Base-by-base conservation (phyloP, 2,888 invertebrate species). In the Chrysotoxum bicinctum region DNA sequence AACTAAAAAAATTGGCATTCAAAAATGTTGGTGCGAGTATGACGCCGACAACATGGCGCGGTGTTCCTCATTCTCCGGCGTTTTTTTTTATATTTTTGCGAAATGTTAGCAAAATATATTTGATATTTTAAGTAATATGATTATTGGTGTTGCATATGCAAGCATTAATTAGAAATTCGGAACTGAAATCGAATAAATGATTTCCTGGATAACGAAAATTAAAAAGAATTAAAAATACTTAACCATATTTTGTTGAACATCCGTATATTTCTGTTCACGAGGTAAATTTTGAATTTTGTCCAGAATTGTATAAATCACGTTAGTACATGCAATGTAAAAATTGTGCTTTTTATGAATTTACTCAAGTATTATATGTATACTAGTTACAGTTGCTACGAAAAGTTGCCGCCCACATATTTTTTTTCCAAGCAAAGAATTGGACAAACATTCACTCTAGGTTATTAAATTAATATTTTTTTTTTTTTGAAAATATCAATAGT, bases 1-100 rank as follows among this genome's bases (percentile, higher is more conserved):
- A n/a, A 43, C 19, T 32, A 54, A 37, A 76, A 78, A 23, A 12
- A 52, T 80, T 62, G 56, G 70, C 54, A 35, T 66, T 73, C 64
- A 48, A 68, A 87, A 83, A 75, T 73, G 23, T 54, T 73, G 85
- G 83, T 87, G 85, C 84, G 82, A 72, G 87, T 87, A 87, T 88
- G 89, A 89, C 88, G 89, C 89, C 88, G 88, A 89, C 89, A 89
- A 89, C 89, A 89, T 89, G 89, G 89, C 89, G 89, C 88, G 88
- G 85, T 82, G 56, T 62, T 76, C 62, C 58, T 79, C 75, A 79
- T 62, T 40, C 66, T 83, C 75, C 87, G 83, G 87, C 83, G 21
- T 50, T 50, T 50, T 76, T 75, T 81, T 75, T 80, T 62, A 60
- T 79, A 62, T 52, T 69, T 77, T 82, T 75, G 64, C 64, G 14